These are phyloP conservation scores for Anthopleura xanthogrammica DNA, from an alignment of 92 coral and sea anemone species.

Conservation along the genomic window DNA sequence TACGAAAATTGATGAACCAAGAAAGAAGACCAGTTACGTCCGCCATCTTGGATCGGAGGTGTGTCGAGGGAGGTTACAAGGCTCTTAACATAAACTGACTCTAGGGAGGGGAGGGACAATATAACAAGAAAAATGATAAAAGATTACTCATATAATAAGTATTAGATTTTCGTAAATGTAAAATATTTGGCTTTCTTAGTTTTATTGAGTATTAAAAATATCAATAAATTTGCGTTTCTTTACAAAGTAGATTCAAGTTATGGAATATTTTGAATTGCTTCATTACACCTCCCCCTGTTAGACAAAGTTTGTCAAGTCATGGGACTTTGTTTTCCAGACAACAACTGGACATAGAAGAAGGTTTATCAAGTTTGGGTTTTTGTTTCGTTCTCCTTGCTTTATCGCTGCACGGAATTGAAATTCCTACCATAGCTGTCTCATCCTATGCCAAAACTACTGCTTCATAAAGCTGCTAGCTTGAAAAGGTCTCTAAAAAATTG, in stretches of 20 bases:
- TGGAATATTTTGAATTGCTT: too few species aligned
- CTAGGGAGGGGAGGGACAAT: not conserved
- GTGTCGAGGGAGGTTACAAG: not conserved
- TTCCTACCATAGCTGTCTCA: not conserved
- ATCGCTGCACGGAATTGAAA: not conserved
- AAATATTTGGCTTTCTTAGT: not conserved
- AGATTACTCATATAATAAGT: not conserved
- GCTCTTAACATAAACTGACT: not conserved
- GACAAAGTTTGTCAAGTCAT: not conserved
- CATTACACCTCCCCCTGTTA: too few species aligned
- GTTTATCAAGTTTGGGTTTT: not conserved
- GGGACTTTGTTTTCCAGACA: not conserved
- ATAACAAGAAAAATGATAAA: not conserved
- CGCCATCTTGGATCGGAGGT: slow-evolving; percentile 31
- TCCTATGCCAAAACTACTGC: not conserved
- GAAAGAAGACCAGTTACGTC: not conserved
- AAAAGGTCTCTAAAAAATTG: not conserved
- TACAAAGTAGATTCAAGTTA: too few species aligned
- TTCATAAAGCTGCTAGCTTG: not conserved
- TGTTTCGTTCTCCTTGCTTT: not conserved
- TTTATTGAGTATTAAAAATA: too few species aligned
- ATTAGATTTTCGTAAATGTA: not conserved
- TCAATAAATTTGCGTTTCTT: too few species aligned
- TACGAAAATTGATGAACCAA: slow-evolving; percentile 27
- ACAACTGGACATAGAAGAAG: not conserved